Evolutionary conservation across 2,888 invertebrate species (phyloP), one percentile per base, ranked within the genome.

Genomic region (Polydrusus cervinus): DNA sequence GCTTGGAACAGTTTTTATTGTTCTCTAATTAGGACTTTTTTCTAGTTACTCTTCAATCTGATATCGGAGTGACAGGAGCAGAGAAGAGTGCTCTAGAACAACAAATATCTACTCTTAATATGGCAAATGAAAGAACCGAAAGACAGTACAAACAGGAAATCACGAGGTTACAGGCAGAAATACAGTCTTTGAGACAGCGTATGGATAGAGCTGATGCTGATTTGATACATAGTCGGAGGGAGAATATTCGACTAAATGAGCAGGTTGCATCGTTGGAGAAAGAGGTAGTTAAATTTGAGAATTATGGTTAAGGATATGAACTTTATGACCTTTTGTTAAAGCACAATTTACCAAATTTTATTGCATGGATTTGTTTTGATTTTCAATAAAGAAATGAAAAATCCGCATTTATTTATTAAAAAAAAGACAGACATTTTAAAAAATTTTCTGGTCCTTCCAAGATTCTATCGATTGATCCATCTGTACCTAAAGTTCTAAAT

Each of bases 181-280:
- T 92, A 47, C 90, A 91, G 78, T 94, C 94, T 5, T 87, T 94
- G 65, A 89, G 94, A 38, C 94, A 95, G 84, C 90, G 94, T 30
- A 83, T 95, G 80, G 95, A 95, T 84, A 89, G 95, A 68, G 93
- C 94, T 14, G 95, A 96, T 85, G 93, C 93, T 0, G 95, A 95
- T 83, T 84, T 95, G 75, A 90, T 95, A 40, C 95, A 95, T 82
- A 93, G 94, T 16, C 91, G 95, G 57, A 90, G 95, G 10, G 95
- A 95, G 84, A 94, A 95, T 82, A 87, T 95, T 43, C 90, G 95
- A 57, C 89, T 95, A 10, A 90, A 91, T 13, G 95, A 95, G 84
- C 94, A 94, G 83, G 92, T 95, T 43, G 91, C 94, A 3, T 92
- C 91, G 71, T 86, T 95, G 79, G 95, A 96, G 83, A 94, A 95